Percentiles rank a stretch among this genome's conserved stretches.
These are phyloP conservation scores for Rhynchonycteris naso DNA, from an alignment of 2,797 vertebrate genomes.

Conservation along the genomic window DNA sequence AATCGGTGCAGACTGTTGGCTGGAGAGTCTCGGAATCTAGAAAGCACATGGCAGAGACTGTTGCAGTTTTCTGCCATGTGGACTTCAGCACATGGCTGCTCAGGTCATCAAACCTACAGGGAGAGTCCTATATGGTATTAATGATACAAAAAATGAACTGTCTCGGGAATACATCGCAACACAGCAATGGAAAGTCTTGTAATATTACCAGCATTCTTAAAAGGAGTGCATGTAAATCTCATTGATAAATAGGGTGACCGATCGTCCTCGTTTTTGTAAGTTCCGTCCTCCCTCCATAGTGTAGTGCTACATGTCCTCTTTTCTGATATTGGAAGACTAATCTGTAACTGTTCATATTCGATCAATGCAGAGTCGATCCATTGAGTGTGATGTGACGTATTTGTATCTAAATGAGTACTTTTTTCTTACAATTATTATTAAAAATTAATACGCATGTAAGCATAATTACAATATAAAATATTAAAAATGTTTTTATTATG, in stretches of 20 bases:
- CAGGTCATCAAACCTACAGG: not conserved
- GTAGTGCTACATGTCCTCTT: no score
- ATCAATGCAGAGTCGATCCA: no score
- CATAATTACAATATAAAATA: no score
- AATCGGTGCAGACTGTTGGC: not conserved
- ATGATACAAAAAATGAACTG: not conserved
- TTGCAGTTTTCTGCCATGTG: not conserved
- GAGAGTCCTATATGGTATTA: not conserved
- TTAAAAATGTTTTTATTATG: no score
- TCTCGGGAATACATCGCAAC: not conserved
- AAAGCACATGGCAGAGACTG: not conserved
- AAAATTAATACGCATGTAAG: no score
- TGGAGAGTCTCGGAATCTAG: not conserved
- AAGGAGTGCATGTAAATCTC: not conserved
- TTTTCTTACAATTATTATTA: no score
- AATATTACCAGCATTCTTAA: not conserved
- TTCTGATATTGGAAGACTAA: no score
- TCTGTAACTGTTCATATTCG: no score
- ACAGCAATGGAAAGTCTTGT: not conserved
- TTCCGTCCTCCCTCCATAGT: no score
- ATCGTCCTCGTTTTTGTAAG: no score
- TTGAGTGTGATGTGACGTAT: no score
- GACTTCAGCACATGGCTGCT: not conserved
- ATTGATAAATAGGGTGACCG: not conserved
- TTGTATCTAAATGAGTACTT: no score